Evolutionary conservation across 2,888 invertebrate genomes (phyloP).

Genomic region (Idaea straminata): DNA sequence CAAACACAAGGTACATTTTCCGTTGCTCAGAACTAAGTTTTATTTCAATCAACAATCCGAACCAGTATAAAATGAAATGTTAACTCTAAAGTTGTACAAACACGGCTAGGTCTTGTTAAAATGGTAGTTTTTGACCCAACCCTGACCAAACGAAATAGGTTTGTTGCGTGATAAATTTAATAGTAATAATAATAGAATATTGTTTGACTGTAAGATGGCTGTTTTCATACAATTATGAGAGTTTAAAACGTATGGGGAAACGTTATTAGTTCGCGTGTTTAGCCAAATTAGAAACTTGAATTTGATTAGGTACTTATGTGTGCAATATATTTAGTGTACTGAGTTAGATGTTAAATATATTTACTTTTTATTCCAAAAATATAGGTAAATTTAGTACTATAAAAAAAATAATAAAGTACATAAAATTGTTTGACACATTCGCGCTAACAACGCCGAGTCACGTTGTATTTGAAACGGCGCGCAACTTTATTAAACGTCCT

Average conservation of each 20-base stretch:
- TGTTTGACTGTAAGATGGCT: slow-evolving; percentile 35
- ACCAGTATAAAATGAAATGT: slow-evolving; percentile 34
- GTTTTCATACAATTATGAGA: slow-evolving; percentile 39
- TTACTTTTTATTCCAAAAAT: too few species aligned
- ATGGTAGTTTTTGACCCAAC: slow-evolving; percentile 49
- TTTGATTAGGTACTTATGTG: slow-evolving; percentile 19
- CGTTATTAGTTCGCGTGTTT: slow-evolving; percentile 27
- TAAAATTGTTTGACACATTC: too few species aligned
- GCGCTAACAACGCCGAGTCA: too few species aligned
- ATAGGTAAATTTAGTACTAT: too few species aligned
- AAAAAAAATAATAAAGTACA: too few species aligned
- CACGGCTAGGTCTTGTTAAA: slow-evolving; percentile 24
- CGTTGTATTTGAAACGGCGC: too few species aligned
- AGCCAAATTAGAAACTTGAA: slow-evolving; percentile 24
- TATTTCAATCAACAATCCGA: slow-evolving; percentile 14
- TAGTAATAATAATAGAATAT: slow-evolving; percentile 29
- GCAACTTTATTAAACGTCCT: too few species aligned
- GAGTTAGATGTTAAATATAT: not conserved
- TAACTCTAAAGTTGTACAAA: slow-evolving; percentile 6
- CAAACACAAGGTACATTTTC: not conserved
- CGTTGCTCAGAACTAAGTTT: not conserved
- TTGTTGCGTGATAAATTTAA: slow-evolving; percentile 58
- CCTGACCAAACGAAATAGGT: slow-evolving; percentile 62
- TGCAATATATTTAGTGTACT: slow-evolving; percentile 16
- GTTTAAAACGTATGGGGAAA: slow-evolving; percentile 36